phyloP scores from a whole-genome alignment of 2,797 vertebrate genomes.

The Channallabes apus region DNA sequence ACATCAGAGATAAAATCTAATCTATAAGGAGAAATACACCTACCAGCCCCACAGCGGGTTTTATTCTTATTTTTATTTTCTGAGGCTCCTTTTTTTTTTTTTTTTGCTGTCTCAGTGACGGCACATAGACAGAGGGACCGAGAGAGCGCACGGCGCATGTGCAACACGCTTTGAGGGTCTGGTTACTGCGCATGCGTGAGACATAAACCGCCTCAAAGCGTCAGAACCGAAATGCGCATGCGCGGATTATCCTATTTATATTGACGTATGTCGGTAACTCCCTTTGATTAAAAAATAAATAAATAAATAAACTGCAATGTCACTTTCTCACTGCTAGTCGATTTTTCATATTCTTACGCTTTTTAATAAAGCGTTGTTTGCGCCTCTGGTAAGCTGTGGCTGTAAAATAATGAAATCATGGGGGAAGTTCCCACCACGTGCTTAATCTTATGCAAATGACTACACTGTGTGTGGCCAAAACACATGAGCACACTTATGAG shows the following conservation, averaged over 20 bases:
- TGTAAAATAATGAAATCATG: not conserved
- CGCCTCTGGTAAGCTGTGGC: no score
- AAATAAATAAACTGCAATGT: not conserved
- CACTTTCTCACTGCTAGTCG: not conserved
- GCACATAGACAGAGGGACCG: constrained; percentile 60
- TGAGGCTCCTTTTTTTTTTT: constrained; percentile 56
- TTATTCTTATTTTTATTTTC: constrained; percentile 35
- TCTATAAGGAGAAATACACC: constrained; percentile 38
- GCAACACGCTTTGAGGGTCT: constrained; percentile 9
- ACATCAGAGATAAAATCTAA: constrained; percentile 58
- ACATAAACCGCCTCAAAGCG: not conserved
- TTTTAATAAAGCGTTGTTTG: no score
- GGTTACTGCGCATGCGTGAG: constrained; percentile 6
- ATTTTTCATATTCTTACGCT: not conserved
- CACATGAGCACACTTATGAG: no score
- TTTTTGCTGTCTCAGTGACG: constrained; percentile 84
- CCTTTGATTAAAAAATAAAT: no score
- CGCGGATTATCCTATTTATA: not conserved
- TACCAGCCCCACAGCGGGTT: constrained; percentile 17
- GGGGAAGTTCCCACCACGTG: not conserved
- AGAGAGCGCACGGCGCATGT: not conserved
- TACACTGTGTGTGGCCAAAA: not conserved
- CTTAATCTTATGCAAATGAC: not conserved
- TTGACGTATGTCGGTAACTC: no score
- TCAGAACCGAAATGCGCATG: not conserved